Evolutionary conservation across 2,888 invertebrate genomes (phyloP).

Genomic region (Ophion costatus): DNA sequence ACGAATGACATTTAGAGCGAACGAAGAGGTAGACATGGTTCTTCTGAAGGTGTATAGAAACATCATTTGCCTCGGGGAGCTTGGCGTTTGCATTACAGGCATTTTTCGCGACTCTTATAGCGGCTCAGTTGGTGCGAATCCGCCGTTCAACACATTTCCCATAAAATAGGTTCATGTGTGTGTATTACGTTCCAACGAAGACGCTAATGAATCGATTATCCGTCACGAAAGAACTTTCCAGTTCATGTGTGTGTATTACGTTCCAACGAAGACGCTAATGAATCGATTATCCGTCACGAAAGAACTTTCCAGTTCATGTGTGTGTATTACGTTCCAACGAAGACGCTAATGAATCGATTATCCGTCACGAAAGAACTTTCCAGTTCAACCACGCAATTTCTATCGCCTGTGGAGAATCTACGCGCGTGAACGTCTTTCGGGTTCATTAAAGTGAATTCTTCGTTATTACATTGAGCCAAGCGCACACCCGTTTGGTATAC

Average conservation of each 20-base stretch:
- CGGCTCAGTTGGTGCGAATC: too few species aligned
- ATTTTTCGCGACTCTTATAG: too few species aligned
- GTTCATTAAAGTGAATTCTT: background rate
- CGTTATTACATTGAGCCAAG: background rate
- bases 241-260: too few species aligned
- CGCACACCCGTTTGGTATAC: background rate
- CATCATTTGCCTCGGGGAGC: too few species aligned
- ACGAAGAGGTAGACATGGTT: too few species aligned
- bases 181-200: too few species aligned
- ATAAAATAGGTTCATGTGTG: too few species aligned
- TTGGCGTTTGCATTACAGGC: too few species aligned
- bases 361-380: background rate
- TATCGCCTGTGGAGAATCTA: background rate
- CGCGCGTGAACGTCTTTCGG: background rate
- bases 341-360: background rate
- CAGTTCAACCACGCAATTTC: background rate
- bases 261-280: background rate
- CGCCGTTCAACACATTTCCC: too few species aligned
- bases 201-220: background rate
- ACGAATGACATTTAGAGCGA: too few species aligned
- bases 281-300: background rate
- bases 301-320: background rate
- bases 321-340: background rate
- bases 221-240: background rate
- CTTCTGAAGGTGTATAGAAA: too few species aligned